Percentiles rank a stretch among this genome's conserved stretches.
phyloP scores from a whole-genome alignment of 2,113 vertebrate genomes.

The Sitta europaea region DNA sequence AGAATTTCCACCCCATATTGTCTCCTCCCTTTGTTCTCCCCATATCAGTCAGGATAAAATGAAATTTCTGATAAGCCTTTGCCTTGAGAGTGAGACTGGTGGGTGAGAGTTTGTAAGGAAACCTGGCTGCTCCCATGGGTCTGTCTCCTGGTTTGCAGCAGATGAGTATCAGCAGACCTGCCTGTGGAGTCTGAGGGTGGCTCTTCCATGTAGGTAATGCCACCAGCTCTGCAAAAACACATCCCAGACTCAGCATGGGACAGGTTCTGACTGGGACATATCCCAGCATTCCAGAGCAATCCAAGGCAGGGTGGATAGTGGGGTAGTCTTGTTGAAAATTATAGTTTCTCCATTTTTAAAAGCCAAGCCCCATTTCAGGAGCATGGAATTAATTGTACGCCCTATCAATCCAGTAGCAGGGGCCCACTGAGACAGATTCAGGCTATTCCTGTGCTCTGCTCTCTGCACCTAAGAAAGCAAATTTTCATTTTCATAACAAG shows the following conservation, averaged over 20 bases:
- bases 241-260: not conserved
- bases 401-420: not conserved
- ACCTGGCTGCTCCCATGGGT: not conserved
- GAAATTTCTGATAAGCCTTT: not conserved
- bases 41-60: not conserved
- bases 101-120: not conserved
- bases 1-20: not conserved
- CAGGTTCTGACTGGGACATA: not conserved
- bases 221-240: not conserved
- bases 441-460: not conserved
- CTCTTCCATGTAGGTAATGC: not conserved
- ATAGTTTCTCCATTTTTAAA: not conserved
- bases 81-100: not conserved
- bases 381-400: not conserved
- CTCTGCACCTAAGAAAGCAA: not conserved
- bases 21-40: not conserved
- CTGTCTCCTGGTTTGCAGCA: not conserved
- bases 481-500: not conserved
- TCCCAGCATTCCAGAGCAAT: not conserved
- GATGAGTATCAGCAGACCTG: not conserved
- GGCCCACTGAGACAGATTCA: not conserved
- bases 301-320: not conserved
- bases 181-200: not conserved
- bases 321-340: not conserved
- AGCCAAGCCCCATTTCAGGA: not conserved